Evolutionary conservation across 2,797 vertebrate species (phyloP).

Genomic region (Ctenochaetus hawaiiensis): DNA sequence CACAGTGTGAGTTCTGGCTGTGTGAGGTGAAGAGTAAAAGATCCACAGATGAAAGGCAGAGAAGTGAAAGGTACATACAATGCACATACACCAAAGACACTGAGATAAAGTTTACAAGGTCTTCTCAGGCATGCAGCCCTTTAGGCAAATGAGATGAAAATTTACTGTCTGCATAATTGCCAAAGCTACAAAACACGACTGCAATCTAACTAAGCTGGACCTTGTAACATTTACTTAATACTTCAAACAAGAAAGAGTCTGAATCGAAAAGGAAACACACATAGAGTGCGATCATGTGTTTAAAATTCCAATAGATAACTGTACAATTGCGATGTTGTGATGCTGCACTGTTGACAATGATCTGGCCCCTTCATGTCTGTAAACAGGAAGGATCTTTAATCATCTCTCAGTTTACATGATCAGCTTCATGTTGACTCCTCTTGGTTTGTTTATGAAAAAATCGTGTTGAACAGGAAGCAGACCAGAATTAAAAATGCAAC

Average conservation of each 20-base stretch:
- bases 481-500: no score
- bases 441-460: no score
- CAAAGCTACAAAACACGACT: not conserved
- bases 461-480: no score
- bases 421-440: no score
- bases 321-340: not conserved
- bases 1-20: not conserved
- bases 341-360: no score
- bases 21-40: not conserved
- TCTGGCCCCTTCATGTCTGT: no score
- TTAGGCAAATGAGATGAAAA: not conserved
- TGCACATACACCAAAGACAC: not conserved
- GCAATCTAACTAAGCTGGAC: not conserved
- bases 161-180: not conserved
- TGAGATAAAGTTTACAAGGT: no score
- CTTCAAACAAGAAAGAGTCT: no score
- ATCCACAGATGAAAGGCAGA: constrained; percentile 6
- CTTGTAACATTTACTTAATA: no score
- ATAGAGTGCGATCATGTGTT: no score
- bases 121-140: not conserved
- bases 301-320: not conserved
- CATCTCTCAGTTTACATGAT: no score
- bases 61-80: not conserved
- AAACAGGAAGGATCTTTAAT: no score
- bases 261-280: not conserved